These are phyloP conservation scores for Chlorocebus sabaeus DNA, from an alignment of 2,113 vertebrate genomes.

Conservation along the genomic window DNA sequence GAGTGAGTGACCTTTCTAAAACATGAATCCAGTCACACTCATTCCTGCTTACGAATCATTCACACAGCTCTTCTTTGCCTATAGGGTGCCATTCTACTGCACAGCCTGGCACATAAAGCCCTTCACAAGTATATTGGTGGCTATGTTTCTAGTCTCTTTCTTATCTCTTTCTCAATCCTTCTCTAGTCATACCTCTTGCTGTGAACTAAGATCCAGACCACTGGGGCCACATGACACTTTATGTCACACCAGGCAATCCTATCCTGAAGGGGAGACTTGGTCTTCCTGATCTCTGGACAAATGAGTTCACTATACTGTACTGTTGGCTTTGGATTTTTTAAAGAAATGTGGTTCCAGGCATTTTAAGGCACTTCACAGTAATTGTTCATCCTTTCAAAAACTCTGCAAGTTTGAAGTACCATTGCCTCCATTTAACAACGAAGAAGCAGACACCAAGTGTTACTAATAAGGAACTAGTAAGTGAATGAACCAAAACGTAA, in stretches of 20 bases:
- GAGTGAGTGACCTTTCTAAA: neutral
- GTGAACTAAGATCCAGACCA: neutral
- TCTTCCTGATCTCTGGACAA: neutral
- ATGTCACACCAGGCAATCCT: neutral
- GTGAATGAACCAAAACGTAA: neutral
- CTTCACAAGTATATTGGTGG: neutral
- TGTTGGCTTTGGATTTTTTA: neutral
- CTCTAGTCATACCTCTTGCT: neutral
- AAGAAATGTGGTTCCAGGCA: neutral
- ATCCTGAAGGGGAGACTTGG: neutral
- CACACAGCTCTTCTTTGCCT: neutral
- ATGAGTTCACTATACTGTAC: neutral
- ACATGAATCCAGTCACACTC: fast-evolving
- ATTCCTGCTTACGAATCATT: neutral
- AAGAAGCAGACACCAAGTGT: neutral
- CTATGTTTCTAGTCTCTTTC: neutral
- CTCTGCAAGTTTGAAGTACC: neutral
- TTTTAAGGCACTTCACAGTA: neutral
- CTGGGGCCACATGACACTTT: neutral
- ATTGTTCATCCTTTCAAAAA: neutral
- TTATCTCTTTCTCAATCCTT: neutral
- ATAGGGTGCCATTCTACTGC: neutral
- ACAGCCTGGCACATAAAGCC: neutral
- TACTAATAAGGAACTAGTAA: neutral
- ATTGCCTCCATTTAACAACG: neutral